phyloP scores from a whole-genome alignment of 2,113 vertebrate genomes.

The Holacanthus passer region DNA sequence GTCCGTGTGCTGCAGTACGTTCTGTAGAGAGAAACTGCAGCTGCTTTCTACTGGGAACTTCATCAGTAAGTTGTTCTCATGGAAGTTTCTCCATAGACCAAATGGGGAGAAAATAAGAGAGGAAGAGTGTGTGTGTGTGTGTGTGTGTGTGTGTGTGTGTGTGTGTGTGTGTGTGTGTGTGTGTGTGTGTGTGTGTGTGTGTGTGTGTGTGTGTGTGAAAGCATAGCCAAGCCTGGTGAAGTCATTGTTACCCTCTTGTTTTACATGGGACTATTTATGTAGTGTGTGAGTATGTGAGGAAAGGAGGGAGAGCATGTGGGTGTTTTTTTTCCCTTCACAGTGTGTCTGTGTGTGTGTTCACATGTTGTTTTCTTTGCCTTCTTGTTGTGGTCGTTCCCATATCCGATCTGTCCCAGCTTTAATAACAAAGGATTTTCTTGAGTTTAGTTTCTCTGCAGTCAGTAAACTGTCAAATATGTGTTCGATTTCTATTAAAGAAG shows the following conservation, averaged over 20 bases:
- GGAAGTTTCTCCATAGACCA: conserved; percentile 76
- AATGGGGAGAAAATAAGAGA: conserved; percentile 65
- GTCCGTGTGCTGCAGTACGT: background rate
- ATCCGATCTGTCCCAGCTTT: conserved; percentile 64
- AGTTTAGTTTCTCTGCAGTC: conserved; percentile 34
- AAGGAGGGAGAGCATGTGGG: conserved; percentile 32
- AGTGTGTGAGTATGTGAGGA: conserved; percentile 40
- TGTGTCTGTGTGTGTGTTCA: conserved; percentile 20
- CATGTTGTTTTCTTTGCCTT: conserved; percentile 59
- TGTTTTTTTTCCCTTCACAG: conserved; percentile 5
- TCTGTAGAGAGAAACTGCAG: conserved; percentile 50
- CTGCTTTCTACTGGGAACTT: conserved; percentile 80
- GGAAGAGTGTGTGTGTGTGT: conserved; percentile 1
- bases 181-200: background rate
- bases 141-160: conserved; percentile 4
- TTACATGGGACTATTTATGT: conserved; percentile 70
- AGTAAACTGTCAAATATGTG: conserved; percentile 45
- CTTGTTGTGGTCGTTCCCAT: conserved; percentile 63
- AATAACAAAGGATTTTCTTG: conserved; percentile 64
- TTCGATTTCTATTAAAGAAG: conserved; percentile 44
- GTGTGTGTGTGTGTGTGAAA: background rate
- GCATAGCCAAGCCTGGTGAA: conserved; percentile 63
- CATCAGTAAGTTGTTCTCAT: conserved; percentile 76
- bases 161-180: conserved; percentile 1
- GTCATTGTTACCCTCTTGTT: conserved; percentile 75